Conservation (phyloP, 2,888 invertebrate species). For the Nowickia ferox region DNA sequence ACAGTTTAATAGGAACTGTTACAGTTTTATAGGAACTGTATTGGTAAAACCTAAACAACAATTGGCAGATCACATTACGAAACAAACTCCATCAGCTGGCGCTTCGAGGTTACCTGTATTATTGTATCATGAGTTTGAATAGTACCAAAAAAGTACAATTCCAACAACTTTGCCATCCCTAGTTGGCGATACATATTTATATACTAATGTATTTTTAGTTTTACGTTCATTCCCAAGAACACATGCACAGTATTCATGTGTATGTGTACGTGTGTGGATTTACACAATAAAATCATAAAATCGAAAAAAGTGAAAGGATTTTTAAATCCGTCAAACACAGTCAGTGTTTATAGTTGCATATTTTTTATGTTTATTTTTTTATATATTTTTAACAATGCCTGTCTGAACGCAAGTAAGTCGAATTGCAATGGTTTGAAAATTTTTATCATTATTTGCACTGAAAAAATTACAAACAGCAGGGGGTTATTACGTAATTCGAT, state of each 20-base stretch:
- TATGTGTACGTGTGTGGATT: background rate
- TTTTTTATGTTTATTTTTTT: background rate
- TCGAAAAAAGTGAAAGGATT: constrained; percentile 63
- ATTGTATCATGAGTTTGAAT: too few relatives aligned
- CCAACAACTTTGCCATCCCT: too few relatives aligned
- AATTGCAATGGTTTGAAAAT: constrained; percentile 35
- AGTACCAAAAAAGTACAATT: too few relatives aligned
- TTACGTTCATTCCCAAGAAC: constrained; percentile 4
- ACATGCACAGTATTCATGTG: background rate
- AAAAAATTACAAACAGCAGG: background rate
- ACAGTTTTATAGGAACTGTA: too few relatives aligned
- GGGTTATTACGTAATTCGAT: too few relatives aligned
- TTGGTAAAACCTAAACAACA: too few relatives aligned
- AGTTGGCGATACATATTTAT: background rate
- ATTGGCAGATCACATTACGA: too few relatives aligned
- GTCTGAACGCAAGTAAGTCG: background rate
- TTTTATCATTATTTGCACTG: constrained; percentile 42
- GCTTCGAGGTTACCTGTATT: too few relatives aligned
- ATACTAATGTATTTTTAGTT: background rate
- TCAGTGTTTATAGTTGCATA: too few relatives aligned
- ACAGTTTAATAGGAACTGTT: too few relatives aligned
- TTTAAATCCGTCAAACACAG: constrained; percentile 23
- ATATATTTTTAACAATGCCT: background rate
- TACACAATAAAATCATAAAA: constrained; percentile 3
- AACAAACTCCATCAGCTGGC: too few relatives aligned